A percentile compares a stretch with the other conserved stretches of the same genome.
phyloP scores from a whole-genome alignment of 2,797 vertebrate genomes.

The Pterois miles region DNA sequence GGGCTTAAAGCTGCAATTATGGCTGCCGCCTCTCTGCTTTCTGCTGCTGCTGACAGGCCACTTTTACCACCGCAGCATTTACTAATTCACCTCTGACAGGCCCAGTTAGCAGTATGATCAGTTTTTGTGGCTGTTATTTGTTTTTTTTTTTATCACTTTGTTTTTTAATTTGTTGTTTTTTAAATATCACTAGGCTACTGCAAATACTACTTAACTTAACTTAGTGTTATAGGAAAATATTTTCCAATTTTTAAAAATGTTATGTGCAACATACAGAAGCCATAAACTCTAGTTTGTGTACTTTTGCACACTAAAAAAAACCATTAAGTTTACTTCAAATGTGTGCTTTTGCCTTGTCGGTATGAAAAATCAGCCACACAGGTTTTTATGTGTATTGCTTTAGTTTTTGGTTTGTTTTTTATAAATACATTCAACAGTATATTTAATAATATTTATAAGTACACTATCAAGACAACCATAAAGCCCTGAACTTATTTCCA shows the following conservation, averaged over 20 bases:
- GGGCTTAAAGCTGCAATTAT: constrained; percentile 29
- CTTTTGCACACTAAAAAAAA: not conserved
- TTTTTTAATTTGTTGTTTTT: too few species aligned
- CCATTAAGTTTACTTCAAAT: not conserved
- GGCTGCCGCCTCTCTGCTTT: constrained; percentile 35
- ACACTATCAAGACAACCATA: not conserved
- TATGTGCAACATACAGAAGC: too few species aligned
- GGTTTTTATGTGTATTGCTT: not conserved
- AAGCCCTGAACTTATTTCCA: not conserved
- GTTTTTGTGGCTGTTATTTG: not conserved
- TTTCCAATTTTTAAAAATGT: not conserved
- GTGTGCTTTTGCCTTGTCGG: too few species aligned
- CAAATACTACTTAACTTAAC: not conserved
- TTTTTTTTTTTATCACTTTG: too few species aligned
- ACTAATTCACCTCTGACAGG: not conserved
- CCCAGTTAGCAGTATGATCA: not conserved
- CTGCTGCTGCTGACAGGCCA: constrained; percentile 18
- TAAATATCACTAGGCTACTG: not conserved
- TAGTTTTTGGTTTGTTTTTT: not conserved
- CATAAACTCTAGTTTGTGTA: not conserved
- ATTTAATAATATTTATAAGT: not conserved
- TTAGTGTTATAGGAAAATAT: not conserved
- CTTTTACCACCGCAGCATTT: not conserved
- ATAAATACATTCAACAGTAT: not conserved
- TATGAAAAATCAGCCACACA: not conserved